A percentile compares a stretch with the other conserved stretches of the same genome.
Conservation (phyloP, 2,888 invertebrate species). For the Gisinianus flammeolus region DNA sequence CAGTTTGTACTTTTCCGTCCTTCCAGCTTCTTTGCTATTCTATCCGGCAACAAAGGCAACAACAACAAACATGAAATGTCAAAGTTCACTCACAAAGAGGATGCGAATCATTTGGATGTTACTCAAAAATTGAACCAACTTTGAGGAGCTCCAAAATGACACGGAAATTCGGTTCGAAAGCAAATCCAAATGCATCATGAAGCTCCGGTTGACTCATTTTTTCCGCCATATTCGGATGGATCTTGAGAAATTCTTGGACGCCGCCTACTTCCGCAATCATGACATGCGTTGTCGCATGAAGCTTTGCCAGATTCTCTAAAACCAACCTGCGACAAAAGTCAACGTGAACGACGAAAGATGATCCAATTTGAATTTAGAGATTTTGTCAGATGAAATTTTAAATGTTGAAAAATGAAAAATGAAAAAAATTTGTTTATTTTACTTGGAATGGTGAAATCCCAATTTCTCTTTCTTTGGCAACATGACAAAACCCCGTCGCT, state of each 20-base stretch:
- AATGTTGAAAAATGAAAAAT: background rate
- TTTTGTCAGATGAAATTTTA: no score
- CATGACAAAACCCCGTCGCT: constrained; percentile 9
- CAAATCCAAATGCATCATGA: background rate
- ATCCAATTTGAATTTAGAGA: no score
- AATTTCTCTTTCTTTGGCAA: background rate
- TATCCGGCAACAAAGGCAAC: background rate
- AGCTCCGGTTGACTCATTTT: background rate
- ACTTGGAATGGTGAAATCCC: constrained; percentile 21
- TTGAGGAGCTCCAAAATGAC: background rate
- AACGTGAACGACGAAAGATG: no score
- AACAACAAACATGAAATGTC: background rate
- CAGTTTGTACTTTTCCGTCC: constrained; percentile 1
- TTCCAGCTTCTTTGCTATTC: background rate
- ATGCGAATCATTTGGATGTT: no score
- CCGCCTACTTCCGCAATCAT: constrained; percentile 18
- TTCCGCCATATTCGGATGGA: constrained; percentile 17
- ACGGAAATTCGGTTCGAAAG: background rate
- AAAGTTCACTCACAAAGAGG: no score
- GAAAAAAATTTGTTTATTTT: constrained; percentile 18
- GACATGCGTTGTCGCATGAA: constrained; percentile 15
- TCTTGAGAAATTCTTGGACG: constrained; percentile 3
- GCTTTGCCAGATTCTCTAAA: constrained; percentile 24
- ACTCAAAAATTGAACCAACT: background rate
- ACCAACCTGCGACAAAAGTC: constrained; percentile 8